A percentile compares a stretch with the other conserved stretches of the same genome.
Conservation (phyloP, 2,113 vertebrate genomes). For the Delphinus delphis region DNA sequence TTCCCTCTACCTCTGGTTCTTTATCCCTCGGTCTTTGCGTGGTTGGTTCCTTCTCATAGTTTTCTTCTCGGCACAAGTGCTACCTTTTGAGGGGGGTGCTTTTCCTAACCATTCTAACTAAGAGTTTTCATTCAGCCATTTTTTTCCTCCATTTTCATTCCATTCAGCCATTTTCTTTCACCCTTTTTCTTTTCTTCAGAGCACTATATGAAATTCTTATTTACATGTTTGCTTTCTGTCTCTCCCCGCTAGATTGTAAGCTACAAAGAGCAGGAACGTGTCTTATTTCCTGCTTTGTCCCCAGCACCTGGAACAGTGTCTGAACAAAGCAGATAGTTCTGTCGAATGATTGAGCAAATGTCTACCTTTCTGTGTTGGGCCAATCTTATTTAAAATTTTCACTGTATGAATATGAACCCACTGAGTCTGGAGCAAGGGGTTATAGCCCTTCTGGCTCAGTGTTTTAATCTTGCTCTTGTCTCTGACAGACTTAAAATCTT, state of each 20-base stretch:
- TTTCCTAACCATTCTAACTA: background rate
- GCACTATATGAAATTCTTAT: background rate
- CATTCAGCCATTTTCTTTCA: background rate
- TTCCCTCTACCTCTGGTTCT: background rate
- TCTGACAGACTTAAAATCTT: background rate
- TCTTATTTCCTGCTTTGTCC: background rate
- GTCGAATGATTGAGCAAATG: background rate
- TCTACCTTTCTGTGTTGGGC: background rate
- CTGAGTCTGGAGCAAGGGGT: background rate
- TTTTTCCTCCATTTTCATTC: background rate
- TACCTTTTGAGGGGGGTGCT: background rate
- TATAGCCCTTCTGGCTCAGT: background rate
- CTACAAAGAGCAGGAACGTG: background rate
- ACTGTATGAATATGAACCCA: background rate
- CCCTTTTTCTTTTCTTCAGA: background rate
- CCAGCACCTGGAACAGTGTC: background rate
- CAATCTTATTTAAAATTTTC: background rate
- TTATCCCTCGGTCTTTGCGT: background rate
- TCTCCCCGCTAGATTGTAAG: background rate
- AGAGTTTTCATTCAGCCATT: background rate
- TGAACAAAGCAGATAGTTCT: background rate
- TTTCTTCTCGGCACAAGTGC: background rate
- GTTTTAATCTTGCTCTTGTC: background rate
- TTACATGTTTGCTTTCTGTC: background rate
- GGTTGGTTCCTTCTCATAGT: background rate